Evolutionary conservation across 1,140 invertebrate species (phyloP), one percentile per base, ranked within the genome.

Genomic region (Heliconius melpomene): DNA sequence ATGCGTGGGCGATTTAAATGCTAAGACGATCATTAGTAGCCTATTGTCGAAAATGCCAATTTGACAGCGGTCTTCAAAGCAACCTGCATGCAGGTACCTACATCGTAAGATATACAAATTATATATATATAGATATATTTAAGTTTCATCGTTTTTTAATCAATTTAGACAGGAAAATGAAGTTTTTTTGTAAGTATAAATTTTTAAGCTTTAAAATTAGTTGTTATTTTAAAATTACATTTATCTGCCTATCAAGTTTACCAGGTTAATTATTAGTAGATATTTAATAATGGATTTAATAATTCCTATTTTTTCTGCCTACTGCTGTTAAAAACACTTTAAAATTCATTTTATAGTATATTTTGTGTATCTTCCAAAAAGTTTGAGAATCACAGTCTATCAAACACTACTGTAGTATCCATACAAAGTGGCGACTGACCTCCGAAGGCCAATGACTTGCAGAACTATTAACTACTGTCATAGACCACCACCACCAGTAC

Each of bases 21-120:
- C 86, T 93, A 92, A 93, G 88, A 88, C 88, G 85, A 90, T 94
- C 93, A 93, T 94, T 93, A 94, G 90, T 79, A 79, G 38, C 75
- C 89, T 82, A 93, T 94, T 94, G 91, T 93, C 82, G 85, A 83
- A 86, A 90, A 92, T 90, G 88, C 86, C 88, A 79, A 85, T 85
- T 88, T 80, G 32, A 72, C 88, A 80, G 84, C 76, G 90, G 66
- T 87, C 38, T 83, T 89, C 92, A 94, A 94, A 92, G 71, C 32
- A 40, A n/a, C 20, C 71, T 40, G 71, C 7, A 20, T 72, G 36
- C 71, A 40, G 60, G 60, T 66, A 66, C 20, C 9, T 66, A 23
- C 20, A 23, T 66, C 3, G 7, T 66, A 66, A 66, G 9, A 23
- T 26, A 9, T 9, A 26, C 1, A 60, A n/a, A 23, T 57, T 18